phyloP scores from a whole-genome alignment of 2,888 invertebrate genomes.

The Athrips mouffetella region DNA sequence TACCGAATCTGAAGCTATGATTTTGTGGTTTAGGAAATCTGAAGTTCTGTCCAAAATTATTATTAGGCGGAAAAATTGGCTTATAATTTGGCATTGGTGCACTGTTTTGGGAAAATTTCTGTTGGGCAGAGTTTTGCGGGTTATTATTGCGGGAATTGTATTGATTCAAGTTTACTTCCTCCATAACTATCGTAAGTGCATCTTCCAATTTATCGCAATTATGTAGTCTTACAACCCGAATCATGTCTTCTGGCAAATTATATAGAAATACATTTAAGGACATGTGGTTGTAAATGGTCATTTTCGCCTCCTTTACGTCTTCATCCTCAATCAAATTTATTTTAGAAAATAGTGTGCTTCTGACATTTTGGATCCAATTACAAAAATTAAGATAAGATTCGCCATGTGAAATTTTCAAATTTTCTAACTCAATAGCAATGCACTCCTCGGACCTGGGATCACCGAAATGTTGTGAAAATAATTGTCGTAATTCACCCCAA shows the following conservation, averaged over 20 bases:
- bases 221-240: no score
- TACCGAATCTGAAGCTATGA: neutral
- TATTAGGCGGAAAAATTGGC: slow-evolving; percentile 1
- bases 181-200: slow-evolving; percentile 3
- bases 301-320: no score
- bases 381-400: slow-evolving; percentile 22
- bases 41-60: neutral
- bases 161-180: slow-evolving; percentile 2
- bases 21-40: neutral
- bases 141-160: slow-evolving; percentile 3
- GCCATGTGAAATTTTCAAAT: no score
- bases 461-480: slow-evolving; percentile 20
- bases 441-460: slow-evolving; percentile 20
- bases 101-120: neutral
- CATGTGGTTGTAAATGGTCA: no score
- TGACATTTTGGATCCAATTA: slow-evolving; percentile 17
- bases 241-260: no score
- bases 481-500: slow-evolving; percentile 15
- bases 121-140: neutral
- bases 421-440: no score
- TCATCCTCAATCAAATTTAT: no score
- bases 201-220: no score
- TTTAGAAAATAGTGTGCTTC: slow-evolving; percentile 11
- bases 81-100: slow-evolving; percentile 1
- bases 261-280: no score